phyloP scores from a whole-genome alignment of 2,888 invertebrate genomes.

The Agrotis ipsilon region DNA sequence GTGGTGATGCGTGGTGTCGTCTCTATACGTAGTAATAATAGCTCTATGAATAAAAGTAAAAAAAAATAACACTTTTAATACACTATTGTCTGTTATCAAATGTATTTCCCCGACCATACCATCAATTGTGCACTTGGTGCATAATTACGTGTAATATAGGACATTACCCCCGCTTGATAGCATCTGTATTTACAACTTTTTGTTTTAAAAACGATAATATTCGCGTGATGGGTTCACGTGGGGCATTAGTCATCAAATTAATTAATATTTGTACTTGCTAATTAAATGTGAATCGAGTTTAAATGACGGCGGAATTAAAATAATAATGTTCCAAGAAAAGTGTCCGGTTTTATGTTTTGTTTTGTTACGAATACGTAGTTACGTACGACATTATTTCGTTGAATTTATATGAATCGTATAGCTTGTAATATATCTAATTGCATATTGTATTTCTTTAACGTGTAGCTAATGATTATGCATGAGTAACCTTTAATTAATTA shows the following conservation, averaged over 20 bases:
- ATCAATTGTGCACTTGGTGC: slow-evolving; percentile 71
- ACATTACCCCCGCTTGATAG: slow-evolving; percentile 76
- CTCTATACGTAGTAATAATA: too few species aligned
- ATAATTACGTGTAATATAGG: slow-evolving; percentile 82
- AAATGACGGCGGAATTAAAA: slow-evolving; percentile 57
- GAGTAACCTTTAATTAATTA: slow-evolving; percentile 4
- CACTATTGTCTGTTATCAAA: slow-evolving; percentile 66
- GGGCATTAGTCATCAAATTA: slow-evolving; percentile 74
- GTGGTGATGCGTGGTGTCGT: too few species aligned
- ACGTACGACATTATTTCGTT: slow-evolving; percentile 13
- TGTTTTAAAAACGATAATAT: slow-evolving; percentile 81
- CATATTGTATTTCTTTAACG: slow-evolving; percentile 9
- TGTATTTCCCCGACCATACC: slow-evolving; percentile 68
- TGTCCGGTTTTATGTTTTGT: slow-evolving; percentile 31
- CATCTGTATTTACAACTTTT: slow-evolving; percentile 80
- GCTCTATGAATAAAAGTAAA: too few species aligned
- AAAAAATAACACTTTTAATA: slow-evolving; percentile 61
- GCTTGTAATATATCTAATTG: slow-evolving; percentile 8
- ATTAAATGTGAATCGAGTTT: slow-evolving; percentile 62
- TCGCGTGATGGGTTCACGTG: slow-evolving; percentile 74
- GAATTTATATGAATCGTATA: slow-evolving; percentile 33
- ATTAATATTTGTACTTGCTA: slow-evolving; percentile 64
- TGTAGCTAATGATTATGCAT: slow-evolving; percentile 11
- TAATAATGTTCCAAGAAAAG: slow-evolving; percentile 57
- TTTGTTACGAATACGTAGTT: slow-evolving; percentile 9